A percentile compares a stretch with the other conserved stretches of the same genome.
These are phyloP conservation scores for Phthorimaea operculella DNA, from an alignment of 1,140 invertebrate species.

Conservation along the genomic window DNA sequence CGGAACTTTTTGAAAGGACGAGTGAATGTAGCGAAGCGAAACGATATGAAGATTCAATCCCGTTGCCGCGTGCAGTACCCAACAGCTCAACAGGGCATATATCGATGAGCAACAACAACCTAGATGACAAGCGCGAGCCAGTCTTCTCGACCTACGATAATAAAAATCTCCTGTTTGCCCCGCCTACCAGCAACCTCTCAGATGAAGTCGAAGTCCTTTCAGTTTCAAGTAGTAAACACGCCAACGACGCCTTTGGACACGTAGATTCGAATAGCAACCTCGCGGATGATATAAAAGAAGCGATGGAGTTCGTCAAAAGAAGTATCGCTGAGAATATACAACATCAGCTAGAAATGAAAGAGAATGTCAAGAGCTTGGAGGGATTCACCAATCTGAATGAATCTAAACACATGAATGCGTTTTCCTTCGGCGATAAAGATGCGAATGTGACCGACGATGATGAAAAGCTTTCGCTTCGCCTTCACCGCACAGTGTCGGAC, in stretches of 20 bases:
- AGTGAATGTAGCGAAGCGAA: too few species aligned
- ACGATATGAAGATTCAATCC: too few species aligned
- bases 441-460: slow-evolving; percentile 3
- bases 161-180: too few species aligned
- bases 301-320: slow-evolving; percentile 23
- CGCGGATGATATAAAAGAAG: slow-evolving; percentile 22
- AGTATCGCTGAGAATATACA: slow-evolving; percentile 39
- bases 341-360: slow-evolving; percentile 34
- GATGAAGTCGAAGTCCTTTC: too few species aligned
- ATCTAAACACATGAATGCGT: slow-evolving; percentile 18
- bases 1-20: too few species aligned
- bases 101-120: too few species aligned
- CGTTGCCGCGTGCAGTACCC: too few species aligned
- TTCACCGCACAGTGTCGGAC: not conserved
- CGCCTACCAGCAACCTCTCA: too few species aligned
- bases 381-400: slow-evolving; percentile 26
- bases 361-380: slow-evolving; percentile 37
- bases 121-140: too few species aligned
- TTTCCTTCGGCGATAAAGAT: slow-evolving; percentile 7
- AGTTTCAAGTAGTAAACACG: too few species aligned
- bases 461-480: not conserved
- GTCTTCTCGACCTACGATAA: too few species aligned
- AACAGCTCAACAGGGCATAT: too few species aligned
- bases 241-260: slow-evolving; percentile 18
- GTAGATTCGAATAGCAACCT: slow-evolving; percentile 22